These are phyloP conservation scores for Salminus brasiliensis DNA, from an alignment of 2,113 vertebrate species.

Conservation along the genomic window DNA sequence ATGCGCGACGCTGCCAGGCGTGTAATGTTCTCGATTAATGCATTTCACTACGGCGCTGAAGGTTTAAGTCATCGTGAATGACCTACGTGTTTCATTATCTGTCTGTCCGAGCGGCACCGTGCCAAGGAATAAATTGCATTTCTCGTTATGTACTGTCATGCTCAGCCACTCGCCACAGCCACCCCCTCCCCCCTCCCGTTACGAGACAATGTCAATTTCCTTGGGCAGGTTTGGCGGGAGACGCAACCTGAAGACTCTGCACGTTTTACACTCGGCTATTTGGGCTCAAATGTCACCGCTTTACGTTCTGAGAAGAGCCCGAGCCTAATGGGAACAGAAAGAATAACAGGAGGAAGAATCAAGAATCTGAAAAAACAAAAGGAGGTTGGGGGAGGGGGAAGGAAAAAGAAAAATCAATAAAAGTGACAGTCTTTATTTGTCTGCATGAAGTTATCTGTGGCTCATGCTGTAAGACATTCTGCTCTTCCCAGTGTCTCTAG, in stretches of 20 bases:
- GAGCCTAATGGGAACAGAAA: slow-evolving; percentile 25
- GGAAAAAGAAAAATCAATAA: slow-evolving; percentile 69
- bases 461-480: slow-evolving; percentile 74
- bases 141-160: slow-evolving; percentile 90
- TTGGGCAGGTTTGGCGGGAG: slow-evolving; percentile 60
- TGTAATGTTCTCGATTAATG: slow-evolving; percentile 96
- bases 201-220: slow-evolving; percentile 72
- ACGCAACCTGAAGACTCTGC: slow-evolving; percentile 58
- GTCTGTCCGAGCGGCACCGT: slow-evolving; percentile 92
- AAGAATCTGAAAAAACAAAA: slow-evolving; percentile 51
- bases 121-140: slow-evolving; percentile 99
- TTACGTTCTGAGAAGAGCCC: background rate
- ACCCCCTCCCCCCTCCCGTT: too few species aligned
- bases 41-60: slow-evolving; percentile 90
- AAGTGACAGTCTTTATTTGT: slow-evolving; percentile 84
- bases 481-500: slow-evolving; percentile 71
- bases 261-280: slow-evolving; percentile 52
- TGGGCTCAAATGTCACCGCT: slow-evolving; percentile 46
- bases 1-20: slow-evolving; percentile 83
- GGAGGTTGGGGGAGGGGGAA: background rate
- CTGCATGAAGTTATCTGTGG: slow-evolving; percentile 82
- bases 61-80: slow-evolving; percentile 97
- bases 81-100: slow-evolving; percentile 99
- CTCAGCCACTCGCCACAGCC: slow-evolving; percentile 54
- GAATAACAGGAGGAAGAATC: slow-evolving; percentile 22